Conservation (phyloP, 2,113 vertebrate genomes). For the Litocranius walleri region DNA sequence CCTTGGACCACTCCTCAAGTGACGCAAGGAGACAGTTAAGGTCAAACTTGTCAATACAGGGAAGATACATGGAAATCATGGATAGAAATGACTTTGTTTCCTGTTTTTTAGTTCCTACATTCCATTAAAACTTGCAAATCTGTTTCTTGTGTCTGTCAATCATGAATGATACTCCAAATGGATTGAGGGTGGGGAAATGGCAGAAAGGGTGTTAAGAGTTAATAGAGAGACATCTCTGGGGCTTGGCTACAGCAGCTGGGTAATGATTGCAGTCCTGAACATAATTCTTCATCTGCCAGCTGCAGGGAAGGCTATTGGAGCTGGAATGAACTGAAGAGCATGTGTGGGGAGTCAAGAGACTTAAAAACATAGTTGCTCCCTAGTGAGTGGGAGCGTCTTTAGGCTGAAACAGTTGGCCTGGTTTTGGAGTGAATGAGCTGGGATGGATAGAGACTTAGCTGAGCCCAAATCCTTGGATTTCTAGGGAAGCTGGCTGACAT, state of each 20-base stretch:
- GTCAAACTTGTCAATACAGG: background rate
- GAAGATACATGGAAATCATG: background rate
- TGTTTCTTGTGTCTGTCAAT: constrained; percentile 19
- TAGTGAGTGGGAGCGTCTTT: background rate
- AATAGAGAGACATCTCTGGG: background rate
- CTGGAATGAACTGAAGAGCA: background rate
- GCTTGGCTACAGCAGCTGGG: background rate
- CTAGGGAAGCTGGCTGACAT: background rate
- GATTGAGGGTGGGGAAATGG: background rate
- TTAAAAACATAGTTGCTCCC: background rate
- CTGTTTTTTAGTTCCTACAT: background rate
- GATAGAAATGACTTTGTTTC: background rate
- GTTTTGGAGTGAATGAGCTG: background rate
- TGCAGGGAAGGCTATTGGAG: background rate
- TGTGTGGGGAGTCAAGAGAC: background rate
- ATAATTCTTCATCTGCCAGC: background rate
- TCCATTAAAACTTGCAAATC: constrained; percentile 34
- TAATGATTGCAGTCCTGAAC: background rate
- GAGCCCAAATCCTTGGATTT: background rate
- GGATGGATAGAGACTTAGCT: background rate
- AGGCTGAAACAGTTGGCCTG: background rate
- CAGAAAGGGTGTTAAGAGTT: background rate
- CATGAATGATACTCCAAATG: background rate
- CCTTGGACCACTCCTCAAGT: background rate
- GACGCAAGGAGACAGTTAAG: background rate